Evolutionary conservation across 30 jellyfish, hydroid and myxozoan species (phyloP), one percentile per base, ranked within the genome.

Genomic region (Pelagia noctiluca): DNA sequence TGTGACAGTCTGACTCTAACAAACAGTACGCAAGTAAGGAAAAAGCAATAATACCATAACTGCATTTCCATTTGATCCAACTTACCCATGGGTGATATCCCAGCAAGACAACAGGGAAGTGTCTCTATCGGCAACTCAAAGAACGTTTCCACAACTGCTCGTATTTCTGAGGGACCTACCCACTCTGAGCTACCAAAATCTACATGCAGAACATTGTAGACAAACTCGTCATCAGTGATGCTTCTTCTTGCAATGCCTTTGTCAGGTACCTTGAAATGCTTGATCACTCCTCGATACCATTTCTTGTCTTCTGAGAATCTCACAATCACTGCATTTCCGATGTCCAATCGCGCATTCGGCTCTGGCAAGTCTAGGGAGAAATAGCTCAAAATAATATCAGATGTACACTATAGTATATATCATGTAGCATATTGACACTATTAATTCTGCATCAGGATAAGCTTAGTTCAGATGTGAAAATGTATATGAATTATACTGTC

Each of bases 151-250:
- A 50, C 81, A 21, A 95, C 93, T 4, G 99, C 97, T 46, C 90
- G 84, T 3, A 95, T 50, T 2, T 71, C 46, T 8, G 60, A 68
- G 29, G 35, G 86, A 22, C 50, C 26, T 66, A 72, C 90, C 97
- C 97, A 82, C 70, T 95, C 97, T 19, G 68, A 68, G 74, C 94
- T 88, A 5, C 99, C 99, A 85, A 49, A 95, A 79, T 95, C 99
- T 22, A 95, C 90, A 75, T 82, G 92, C 28, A 95, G 50, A 16
- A 95, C 90, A 26, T 84, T 81, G 73, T 76, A 94, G 36, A 61
- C 80, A 49, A 35, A 54, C 3, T 85, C 50, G 38, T 62, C 36
- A 13, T 63, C 84, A 38, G 61, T n/a, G n/a, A n/a, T n/a, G n/a
- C n/a, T n/a, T n/a, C n/a, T n/a, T n/a, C n/a, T n/a, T n/a, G n/a